phyloP scores from a whole-genome alignment of 2,113 vertebrate species.

The Pan paniscus region DNA sequence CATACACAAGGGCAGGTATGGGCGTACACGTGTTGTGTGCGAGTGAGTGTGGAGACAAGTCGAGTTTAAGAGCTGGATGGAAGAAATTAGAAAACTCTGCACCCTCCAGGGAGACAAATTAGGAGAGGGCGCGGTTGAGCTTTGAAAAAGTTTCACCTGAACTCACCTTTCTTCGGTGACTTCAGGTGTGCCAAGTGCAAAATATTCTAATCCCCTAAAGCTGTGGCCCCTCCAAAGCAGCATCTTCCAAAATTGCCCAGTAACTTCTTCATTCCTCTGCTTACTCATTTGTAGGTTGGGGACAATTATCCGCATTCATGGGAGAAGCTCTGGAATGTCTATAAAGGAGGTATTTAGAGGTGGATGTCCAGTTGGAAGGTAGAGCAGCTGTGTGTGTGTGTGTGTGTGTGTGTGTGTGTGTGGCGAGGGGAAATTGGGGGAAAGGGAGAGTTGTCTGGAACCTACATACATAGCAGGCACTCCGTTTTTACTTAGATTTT shows the following conservation, averaged over 20 bases:
- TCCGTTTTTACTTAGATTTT: neutral
- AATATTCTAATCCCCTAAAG: neutral
- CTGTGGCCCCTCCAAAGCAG: rapidly evolving
- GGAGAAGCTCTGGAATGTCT: neutral
- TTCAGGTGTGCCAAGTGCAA: neutral
- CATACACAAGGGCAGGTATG: no score
- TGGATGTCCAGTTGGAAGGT: neutral
- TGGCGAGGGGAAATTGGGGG: no score
- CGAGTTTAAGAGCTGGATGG: neutral
- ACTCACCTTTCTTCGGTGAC: neutral
- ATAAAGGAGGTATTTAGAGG: neutral
- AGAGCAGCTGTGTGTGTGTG: neutral
- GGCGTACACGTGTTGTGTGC: neutral
- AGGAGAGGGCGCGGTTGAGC: neutral
- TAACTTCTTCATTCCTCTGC: neutral
- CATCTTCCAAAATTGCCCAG: neutral
- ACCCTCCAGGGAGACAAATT: neutral
- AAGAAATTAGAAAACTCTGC: neutral
- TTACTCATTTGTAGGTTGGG: neutral
- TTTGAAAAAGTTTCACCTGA: conserved; percentile 25
- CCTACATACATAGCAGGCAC: no score
- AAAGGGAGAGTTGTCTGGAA: neutral
- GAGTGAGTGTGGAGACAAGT: neutral
- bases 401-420: neutral
- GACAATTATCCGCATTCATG: neutral